phyloP scores from a whole-genome alignment of 2,113 vertebrate genomes.

The Cromileptes altivelis region DNA sequence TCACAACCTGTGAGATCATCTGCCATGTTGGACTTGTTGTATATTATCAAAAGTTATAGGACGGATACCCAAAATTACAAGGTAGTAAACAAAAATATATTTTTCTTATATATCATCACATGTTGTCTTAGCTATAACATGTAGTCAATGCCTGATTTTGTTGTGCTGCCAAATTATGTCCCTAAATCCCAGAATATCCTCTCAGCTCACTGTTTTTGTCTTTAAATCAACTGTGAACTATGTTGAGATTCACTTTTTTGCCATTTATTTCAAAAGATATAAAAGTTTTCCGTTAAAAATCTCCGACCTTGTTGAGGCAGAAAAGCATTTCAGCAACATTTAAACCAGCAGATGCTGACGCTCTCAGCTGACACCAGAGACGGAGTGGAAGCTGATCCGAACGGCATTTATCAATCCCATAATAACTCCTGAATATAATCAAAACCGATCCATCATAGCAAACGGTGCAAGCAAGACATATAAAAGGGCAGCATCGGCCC shows the following conservation, averaged over 20 bases:
- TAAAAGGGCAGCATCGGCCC: background rate
- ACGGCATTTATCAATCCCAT: background rate
- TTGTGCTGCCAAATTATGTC: background rate
- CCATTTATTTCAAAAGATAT: background rate
- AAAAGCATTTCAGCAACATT: background rate
- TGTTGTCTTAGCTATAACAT: background rate
- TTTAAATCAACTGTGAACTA: background rate
- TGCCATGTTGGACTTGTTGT: background rate
- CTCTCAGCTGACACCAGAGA: background rate
- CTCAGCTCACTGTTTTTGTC: background rate
- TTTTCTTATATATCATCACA: no score
- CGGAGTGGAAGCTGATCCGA: background rate
- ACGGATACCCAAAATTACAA: background rate
- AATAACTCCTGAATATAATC: conserved; percentile 9
- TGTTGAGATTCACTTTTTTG: background rate
- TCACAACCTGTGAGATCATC: no score
- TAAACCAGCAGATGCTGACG: background rate
- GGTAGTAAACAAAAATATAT: background rate
- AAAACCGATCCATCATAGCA: background rate
- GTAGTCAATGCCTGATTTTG: background rate
- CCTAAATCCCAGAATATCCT: background rate
- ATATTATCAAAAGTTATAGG: background rate
- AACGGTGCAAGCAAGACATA: background rate
- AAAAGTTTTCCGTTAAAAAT: background rate
- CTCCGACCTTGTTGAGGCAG: background rate